These are phyloP conservation scores for Rhodeus uyekii DNA, from an alignment of 2,797 vertebrate genomes.

Conservation along the genomic window DNA sequence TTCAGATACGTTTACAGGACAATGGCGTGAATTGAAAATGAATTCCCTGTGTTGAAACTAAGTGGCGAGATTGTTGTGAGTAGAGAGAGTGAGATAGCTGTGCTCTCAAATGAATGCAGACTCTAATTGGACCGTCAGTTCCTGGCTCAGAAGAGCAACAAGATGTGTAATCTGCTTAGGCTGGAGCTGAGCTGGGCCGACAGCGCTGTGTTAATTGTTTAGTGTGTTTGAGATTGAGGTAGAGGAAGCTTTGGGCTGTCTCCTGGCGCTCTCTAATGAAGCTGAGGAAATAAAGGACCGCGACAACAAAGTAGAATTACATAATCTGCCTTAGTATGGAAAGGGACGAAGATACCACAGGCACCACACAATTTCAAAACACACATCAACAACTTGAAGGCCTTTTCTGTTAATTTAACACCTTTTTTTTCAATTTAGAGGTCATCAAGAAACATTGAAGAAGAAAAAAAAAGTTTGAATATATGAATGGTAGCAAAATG, in stretches of 20 bases:
- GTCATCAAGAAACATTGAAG: not conserved
- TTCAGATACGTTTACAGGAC: conserved; percentile 42
- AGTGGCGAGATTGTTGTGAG: conserved; percentile 16
- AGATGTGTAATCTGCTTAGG: conserved; percentile 51
- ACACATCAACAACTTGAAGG: not conserved
- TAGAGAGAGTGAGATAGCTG: conserved; percentile 25
- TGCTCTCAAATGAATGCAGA: conserved; percentile 36
- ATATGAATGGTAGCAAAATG: not conserved
- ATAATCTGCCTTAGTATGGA: conserved; percentile 19
- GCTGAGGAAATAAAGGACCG: conserved; percentile 37
- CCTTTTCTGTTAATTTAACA: not conserved
- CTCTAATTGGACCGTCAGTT: conserved; percentile 51
- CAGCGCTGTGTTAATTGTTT: conserved; percentile 49
- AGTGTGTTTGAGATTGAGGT: conserved; percentile 28
- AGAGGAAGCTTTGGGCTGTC: conserved; percentile 34
- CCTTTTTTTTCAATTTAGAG: not conserved
- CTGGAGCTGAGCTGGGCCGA: conserved; percentile 32
- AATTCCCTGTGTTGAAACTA: conserved; percentile 48
- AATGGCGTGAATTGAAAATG: conserved; percentile 13
- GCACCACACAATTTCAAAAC: conserved; percentile 9
- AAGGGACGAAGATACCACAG: conserved; percentile 13
- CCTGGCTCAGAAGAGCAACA: conserved; percentile 37
- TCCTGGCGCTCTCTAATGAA: conserved; percentile 43
- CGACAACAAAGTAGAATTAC: conserved; percentile 15
- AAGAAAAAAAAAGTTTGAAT: not conserved